These are phyloP conservation scores for Phallusia fumigata DNA, from an alignment of 23 tunicate species.

Conservation along the genomic window DNA sequence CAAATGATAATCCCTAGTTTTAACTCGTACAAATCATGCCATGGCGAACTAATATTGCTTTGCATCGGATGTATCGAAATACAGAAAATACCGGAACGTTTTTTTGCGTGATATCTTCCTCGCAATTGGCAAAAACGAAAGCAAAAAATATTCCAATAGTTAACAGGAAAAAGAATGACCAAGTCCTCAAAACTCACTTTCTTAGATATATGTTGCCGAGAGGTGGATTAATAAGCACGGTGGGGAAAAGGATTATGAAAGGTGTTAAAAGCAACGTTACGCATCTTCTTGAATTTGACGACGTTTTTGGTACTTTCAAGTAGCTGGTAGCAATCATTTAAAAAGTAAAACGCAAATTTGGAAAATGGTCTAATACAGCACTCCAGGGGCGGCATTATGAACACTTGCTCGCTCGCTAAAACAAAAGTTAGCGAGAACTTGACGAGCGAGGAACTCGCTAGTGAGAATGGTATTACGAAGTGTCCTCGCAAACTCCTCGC, in stretches of 20 bases:
- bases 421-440: too few relatives aligned
- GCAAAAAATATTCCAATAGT: conserved; percentile 21
- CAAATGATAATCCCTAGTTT: too few relatives aligned
- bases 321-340: too few relatives aligned
- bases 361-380: conserved; percentile 3
- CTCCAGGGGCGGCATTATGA: too few relatives aligned
- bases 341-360: not conserved
- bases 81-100: not conserved
- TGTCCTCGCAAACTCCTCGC: too few relatives aligned
- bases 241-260: not conserved
- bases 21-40: too few relatives aligned
- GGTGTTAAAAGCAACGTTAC: not conserved
- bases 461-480: too few relatives aligned
- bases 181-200: conserved; percentile 14
- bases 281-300: not conserved
- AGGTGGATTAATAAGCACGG: conserved; percentile 5
- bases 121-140: conserved; percentile 12
- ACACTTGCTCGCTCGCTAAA: too few relatives aligned
- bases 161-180: conserved; percentile 22
- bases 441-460: too few relatives aligned
- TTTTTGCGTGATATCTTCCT: conserved; percentile 23
- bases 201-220: not conserved
- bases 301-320: not conserved
- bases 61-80: too few relatives aligned
- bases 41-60: too few relatives aligned